phyloP scores from a whole-genome alignment of 2,797 vertebrate species.

The Gobio occitaniae region DNA sequence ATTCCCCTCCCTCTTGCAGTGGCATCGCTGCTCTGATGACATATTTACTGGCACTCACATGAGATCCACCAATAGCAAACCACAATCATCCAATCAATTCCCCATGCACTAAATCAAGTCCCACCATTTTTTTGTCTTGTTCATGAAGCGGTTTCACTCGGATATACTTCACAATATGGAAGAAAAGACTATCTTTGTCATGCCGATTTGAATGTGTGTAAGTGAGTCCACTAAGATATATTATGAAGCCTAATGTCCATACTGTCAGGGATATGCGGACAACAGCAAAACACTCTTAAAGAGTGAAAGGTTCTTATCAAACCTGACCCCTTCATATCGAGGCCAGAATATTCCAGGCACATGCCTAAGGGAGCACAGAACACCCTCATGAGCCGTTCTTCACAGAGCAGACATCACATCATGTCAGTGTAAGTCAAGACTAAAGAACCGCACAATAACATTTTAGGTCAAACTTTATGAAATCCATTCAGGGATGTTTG shows the following conservation, averaged over 20 bases:
- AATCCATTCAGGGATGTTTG: constrained; percentile 24
- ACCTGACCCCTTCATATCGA: neutral
- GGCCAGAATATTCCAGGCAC: constrained; percentile 33
- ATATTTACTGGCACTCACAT: neutral
- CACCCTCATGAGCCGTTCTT: neutral
- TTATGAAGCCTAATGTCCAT: neutral
- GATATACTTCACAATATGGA: neutral
- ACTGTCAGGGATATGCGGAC: neutral
- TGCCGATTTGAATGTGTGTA: neutral
- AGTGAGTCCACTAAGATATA: neutral
- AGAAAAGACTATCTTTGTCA: neutral
- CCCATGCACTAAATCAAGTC: neutral
- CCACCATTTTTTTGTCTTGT: too few relatives aligned
- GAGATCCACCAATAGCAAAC: neutral
- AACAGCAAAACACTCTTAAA: neutral
- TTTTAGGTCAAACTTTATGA: constrained; percentile 20
- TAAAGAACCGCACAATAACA: neutral
- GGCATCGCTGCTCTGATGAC: neutral
- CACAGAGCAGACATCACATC: constrained; percentile 1
- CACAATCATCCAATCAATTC: neutral
- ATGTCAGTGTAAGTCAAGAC: neutral
- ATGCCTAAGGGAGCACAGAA: constrained; percentile 34
- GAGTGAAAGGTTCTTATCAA: constrained; percentile 42
- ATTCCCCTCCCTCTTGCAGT: neutral
- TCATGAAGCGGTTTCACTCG: neutral